phyloP scores from a whole-genome alignment of 2,113 vertebrate genomes.

The Sakesphorus luctuosus region DNA sequence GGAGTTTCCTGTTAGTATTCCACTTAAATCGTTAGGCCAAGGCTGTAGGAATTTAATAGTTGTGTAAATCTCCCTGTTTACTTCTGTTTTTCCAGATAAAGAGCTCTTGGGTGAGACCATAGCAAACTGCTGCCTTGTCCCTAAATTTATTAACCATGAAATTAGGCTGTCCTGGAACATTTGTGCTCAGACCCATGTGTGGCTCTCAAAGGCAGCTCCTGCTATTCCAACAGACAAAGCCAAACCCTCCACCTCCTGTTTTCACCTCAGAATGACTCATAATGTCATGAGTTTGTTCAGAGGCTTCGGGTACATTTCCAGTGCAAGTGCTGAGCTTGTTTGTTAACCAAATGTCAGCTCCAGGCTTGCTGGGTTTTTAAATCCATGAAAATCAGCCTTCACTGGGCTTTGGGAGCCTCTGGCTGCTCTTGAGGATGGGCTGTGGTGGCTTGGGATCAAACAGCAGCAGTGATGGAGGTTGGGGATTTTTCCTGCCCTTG shows the following conservation, averaged over 20 bases:
- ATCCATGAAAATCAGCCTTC: neutral
- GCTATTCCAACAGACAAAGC: neutral
- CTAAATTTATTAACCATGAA: conserved; percentile 42
- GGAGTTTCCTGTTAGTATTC: neutral
- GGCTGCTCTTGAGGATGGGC: neutral
- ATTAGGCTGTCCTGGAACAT: conserved; percentile 13
- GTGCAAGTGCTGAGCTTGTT: conserved; percentile 20
- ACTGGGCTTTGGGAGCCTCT: neutral
- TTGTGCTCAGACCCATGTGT: neutral
- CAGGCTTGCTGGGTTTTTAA: neutral
- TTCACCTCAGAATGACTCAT: conserved; percentile 26
- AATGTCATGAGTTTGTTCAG: neutral
- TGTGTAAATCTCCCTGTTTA: conserved; percentile 46
- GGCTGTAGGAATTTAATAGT: neutral
- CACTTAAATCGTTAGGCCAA: neutral
- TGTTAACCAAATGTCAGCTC: conserved; percentile 27
- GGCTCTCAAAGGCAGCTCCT: neutral
- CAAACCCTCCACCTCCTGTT: conserved; percentile 20
- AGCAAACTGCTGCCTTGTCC: neutral
- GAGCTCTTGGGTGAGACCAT: neutral
- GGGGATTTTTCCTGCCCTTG: neutral
- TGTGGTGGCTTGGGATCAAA: neutral
- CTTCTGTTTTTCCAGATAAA: conserved; percentile 26
- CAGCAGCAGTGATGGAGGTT: neutral
- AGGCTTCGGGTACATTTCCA: neutral